A percentile compares a stretch with the other conserved stretches of the same genome.
Conservation (phyloP, 2,113 vertebrate genomes). For the Casuarius casuarius region DNA sequence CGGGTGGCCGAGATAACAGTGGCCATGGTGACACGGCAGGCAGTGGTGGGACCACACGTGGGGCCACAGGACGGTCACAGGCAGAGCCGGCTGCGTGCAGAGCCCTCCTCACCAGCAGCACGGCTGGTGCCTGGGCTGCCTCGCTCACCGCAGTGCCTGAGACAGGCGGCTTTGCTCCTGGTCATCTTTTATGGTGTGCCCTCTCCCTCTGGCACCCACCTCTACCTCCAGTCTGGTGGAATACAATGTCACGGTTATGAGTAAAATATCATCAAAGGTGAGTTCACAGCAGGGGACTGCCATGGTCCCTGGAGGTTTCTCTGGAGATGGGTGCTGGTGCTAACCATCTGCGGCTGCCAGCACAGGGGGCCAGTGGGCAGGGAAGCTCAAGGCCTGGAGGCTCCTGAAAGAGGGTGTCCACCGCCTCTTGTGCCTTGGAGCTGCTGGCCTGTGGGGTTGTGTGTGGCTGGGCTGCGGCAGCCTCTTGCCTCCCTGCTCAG, state of each 20-base stretch:
- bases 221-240: too few species aligned
- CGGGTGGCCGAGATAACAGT: background rate
- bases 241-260: background rate
- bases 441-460: fast-evolving
- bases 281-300: background rate
- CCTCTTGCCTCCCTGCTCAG: background rate
- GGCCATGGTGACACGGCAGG: background rate
- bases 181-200: background rate
- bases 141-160: fast-evolving
- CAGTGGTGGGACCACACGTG: background rate
- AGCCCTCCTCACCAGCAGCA: too few species aligned
- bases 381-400: fast-evolving
- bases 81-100: fast-evolving
- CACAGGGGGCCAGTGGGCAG: background rate
- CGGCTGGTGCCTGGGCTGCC: background rate
- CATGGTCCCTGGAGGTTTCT: too few species aligned
- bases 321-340: background rate
- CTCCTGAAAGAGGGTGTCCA: background rate
- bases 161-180: too few species aligned
- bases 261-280: background rate
- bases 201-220: background rate
- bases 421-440: fast-evolving
- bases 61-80: background rate
- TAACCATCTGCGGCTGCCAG: background rate
- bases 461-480: background rate